phyloP scores from a whole-genome alignment of 2,113 vertebrate species.

The Spea multiplicata region DNA sequence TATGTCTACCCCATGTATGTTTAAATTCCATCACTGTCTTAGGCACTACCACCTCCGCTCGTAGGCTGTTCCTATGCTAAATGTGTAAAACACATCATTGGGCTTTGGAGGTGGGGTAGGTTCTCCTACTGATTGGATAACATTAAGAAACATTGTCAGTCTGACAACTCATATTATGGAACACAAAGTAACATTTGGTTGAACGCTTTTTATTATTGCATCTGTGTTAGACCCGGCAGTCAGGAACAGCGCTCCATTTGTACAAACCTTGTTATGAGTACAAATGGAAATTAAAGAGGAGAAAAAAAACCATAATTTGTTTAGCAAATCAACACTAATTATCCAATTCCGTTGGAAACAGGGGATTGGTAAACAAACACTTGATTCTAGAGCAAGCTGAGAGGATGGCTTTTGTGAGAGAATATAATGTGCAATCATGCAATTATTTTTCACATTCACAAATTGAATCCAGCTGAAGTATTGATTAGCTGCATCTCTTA shows the following conservation, averaged over 20 bases:
- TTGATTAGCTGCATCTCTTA: slow-evolving; percentile 15
- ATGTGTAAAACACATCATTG: too few relatives aligned
- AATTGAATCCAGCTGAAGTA: slow-evolving; percentile 34
- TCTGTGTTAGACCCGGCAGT: slow-evolving; percentile 14
- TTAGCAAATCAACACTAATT: slow-evolving; percentile 45
- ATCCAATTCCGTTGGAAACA: slow-evolving; percentile 44
- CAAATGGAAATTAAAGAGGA: slow-evolving; percentile 37
- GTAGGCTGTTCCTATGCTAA: too few relatives aligned
- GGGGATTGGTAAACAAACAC: slow-evolving; percentile 43
- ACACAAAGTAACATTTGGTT: slow-evolving; percentile 7
- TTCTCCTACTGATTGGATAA: too few relatives aligned
- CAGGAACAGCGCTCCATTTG: slow-evolving; percentile 22
- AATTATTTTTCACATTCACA: slow-evolving; percentile 32
- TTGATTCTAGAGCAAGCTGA: slow-evolving; percentile 32
- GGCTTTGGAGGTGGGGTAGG: too few relatives aligned
- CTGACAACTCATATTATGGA: too few relatives aligned
- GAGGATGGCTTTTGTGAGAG: slow-evolving; percentile 17
- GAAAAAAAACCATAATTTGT: slow-evolving; percentile 41
- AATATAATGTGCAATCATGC: slow-evolving; percentile 41
- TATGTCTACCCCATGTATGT: too few relatives aligned
- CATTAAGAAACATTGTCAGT: too few relatives aligned
- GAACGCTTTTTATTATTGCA: slow-evolving; percentile 19
- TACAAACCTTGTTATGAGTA: slow-evolving; percentile 35
- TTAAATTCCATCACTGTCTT: too few relatives aligned
- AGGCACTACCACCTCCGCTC: too few relatives aligned